Base-by-base conservation (phyloP, 2,797 vertebrate genomes). In the Emys orbicularis region DNA sequence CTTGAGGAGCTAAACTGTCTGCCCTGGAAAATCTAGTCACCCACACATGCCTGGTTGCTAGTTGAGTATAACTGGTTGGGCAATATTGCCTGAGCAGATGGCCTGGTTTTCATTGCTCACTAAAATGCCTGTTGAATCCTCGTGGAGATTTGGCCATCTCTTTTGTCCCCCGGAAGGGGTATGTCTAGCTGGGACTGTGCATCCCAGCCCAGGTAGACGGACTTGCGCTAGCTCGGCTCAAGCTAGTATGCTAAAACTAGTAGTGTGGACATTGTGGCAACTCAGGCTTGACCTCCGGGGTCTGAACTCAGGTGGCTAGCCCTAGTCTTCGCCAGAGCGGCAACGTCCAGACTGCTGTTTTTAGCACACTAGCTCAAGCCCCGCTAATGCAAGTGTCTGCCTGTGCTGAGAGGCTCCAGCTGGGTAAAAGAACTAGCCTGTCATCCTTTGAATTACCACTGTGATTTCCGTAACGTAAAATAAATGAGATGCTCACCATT, bases 21-120 rank as follows among this genome's bases (percentile, higher is more conserved):
- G 92, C 92, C 87, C 86, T 90, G 88, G 92, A 88, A 59, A 85
- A 90, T 79, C 57, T 79, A 52, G 83, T 94, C 25, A 77, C 94
- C 84, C 65, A 92, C 94, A 87, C 65, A 27, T 86, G 74, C n/a
- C 84, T 77, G 1, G 72, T 90, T 87, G 83, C 86, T 89, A 87
- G 74, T 93, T 96, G 83, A 83, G 50, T 68, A 37, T 76, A 61
- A 83, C 65, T 86, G 61, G 50, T 92, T 91, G 84, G 88, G 81
- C 88, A 92, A 31, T 86, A 3, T 12, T 47, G 8, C 16, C 2
- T 82, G 86, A 95, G 84, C 61, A 95, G 87, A 52, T 59, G 86
- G 81, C 6, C 84, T 82, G 80, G 74, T 80, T 90, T 90, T 50
- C 29, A 72, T 72, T 19, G 19, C 56, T 49, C 11, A 16, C 49